phyloP scores from a whole-genome alignment of 92 coral and sea anemone genomes.

The Pocillopora grandis region DNA sequence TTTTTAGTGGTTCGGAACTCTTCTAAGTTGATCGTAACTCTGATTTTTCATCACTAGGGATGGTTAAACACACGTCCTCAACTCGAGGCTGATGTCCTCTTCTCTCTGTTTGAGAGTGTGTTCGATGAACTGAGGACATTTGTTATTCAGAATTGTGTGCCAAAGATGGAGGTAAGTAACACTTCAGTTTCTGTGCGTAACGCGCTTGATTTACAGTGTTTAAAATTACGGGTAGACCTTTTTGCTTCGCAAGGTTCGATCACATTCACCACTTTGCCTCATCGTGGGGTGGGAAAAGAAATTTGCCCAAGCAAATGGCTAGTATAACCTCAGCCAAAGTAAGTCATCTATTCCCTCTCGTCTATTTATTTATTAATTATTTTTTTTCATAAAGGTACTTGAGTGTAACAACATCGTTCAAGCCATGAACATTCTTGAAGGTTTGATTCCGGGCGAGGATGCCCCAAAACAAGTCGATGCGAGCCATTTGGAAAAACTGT shows the following conservation, averaged over 20 bases:
- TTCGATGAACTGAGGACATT: conserved; percentile 76
- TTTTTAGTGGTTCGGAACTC: too few species aligned
- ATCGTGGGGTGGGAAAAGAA: too few species aligned
- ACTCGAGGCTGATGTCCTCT: conserved; percentile 80
- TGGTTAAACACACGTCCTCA: conserved; percentile 90
- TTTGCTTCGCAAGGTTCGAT: too few species aligned
- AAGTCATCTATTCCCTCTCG: not conserved
- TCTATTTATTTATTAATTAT: not conserved
- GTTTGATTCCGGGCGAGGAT: conserved; percentile 96
- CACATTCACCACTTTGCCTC: too few species aligned
- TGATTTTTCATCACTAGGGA: conserved; percentile 54
- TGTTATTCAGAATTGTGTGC: conserved; percentile 68
- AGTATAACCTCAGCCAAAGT: too few species aligned
- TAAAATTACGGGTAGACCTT: too few species aligned
- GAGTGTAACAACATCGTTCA: conserved; percentile 99
- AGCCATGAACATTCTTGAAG: conserved; percentile 89
- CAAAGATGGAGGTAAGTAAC: conserved; percentile 85
- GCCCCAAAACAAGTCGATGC: conserved; percentile 95
- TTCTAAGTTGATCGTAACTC: too few species aligned
- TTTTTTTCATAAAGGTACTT: conserved; percentile 57
- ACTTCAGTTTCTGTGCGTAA: too few species aligned
- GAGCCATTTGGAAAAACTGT: conserved; percentile 83
- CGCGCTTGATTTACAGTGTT: too few species aligned
- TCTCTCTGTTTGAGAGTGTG: conserved; percentile 84
- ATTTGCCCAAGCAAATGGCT: too few species aligned